Percentiles rank a stretch among this genome's conserved stretches.
Conservation (phyloP, 2,888 invertebrate genomes). For the Sinelater perroti region DNA sequence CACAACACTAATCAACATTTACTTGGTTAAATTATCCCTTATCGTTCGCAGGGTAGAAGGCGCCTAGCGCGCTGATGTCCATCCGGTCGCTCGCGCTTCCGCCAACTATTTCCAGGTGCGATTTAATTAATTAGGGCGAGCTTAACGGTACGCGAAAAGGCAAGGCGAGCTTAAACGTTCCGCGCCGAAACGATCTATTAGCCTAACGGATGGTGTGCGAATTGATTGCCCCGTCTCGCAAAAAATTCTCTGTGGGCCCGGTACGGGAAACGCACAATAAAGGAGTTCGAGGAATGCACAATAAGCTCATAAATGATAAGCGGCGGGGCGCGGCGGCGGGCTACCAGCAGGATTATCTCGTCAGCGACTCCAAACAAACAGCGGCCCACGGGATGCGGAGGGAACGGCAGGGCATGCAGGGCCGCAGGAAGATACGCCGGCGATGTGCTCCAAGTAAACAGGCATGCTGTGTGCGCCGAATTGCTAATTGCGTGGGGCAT, state of each 20-base stretch:
- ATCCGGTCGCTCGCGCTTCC: too few relatives aligned
- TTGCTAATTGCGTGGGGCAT: constrained; percentile 33
- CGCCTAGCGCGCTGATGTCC: too few relatives aligned
- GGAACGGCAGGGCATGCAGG: constrained; percentile 28
- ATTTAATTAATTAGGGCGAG: too few relatives aligned
- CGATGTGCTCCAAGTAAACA: constrained; percentile 32
- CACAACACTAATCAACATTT: too few relatives aligned
- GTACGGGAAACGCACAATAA: constrained; percentile 29
- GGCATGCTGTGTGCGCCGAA: constrained; percentile 23
- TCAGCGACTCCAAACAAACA: constrained; percentile 41
- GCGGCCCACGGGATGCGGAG: constrained; percentile 31
- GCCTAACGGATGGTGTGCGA: constrained; percentile 24
- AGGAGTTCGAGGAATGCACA: constrained; percentile 33
- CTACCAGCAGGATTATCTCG: constrained; percentile 41
- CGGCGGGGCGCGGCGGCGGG: constrained; percentile 10
- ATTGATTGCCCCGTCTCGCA: constrained; percentile 23
- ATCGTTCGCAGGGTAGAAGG: too few relatives aligned
- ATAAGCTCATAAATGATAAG: constrained; percentile 39
- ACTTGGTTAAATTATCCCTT: too few relatives aligned
- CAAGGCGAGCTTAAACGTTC: background rate
- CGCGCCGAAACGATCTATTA: constrained; percentile 22
- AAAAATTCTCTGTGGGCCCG: constrained; percentile 23
- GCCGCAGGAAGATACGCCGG: constrained; percentile 28
- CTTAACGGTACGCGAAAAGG: too few relatives aligned
- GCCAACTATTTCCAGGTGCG: too few relatives aligned